Evolutionary conservation across 92 coral and sea anemone genomes (phyloP).

Genomic region (Galaxea fascicularis): DNA sequence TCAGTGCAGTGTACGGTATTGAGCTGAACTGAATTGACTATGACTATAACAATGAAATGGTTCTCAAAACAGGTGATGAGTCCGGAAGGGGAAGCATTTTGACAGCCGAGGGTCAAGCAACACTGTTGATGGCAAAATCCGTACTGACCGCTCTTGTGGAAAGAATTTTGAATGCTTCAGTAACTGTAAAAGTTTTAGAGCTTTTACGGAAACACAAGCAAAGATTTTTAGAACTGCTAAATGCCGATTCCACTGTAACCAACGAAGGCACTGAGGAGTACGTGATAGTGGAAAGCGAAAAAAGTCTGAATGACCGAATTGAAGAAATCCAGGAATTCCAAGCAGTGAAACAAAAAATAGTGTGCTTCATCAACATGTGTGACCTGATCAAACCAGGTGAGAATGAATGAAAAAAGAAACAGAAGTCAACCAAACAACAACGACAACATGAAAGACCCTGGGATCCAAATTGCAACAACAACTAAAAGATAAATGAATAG

Average conservation of each 20-base stretch:
- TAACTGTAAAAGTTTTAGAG: slow-evolving; percentile 2
- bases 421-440: neutral
- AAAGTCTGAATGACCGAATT: slow-evolving; percentile 16
- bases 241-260: neutral
- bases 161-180: slow-evolving; percentile 17
- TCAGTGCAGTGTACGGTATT: neutral
- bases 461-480: no score
- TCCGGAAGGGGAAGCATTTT: slow-evolving; percentile 32
- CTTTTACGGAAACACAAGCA: neutral
- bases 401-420: neutral
- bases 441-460: neutral
- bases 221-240: slow-evolving; percentile 25
- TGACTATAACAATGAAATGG: neutral
- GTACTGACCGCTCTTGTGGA: slow-evolving; percentile 6
- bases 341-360: neutral
- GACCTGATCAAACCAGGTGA: slow-evolving; percentile 40
- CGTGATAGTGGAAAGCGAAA: neutral
- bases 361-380: slow-evolving; percentile 35
- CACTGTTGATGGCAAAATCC: slow-evolving; percentile 23
- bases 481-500: no score
- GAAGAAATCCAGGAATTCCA: slow-evolving; percentile 35
- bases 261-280: neutral
- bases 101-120: slow-evolving; percentile 24
- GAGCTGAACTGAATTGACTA: neutral
- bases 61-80: slow-evolving; percentile 6